Percentiles rank a stretch among this genome's conserved stretches.
Conservation (phyloP, 35 echinoderm and acorn worm species). For the Ptychodera flava region DNA sequence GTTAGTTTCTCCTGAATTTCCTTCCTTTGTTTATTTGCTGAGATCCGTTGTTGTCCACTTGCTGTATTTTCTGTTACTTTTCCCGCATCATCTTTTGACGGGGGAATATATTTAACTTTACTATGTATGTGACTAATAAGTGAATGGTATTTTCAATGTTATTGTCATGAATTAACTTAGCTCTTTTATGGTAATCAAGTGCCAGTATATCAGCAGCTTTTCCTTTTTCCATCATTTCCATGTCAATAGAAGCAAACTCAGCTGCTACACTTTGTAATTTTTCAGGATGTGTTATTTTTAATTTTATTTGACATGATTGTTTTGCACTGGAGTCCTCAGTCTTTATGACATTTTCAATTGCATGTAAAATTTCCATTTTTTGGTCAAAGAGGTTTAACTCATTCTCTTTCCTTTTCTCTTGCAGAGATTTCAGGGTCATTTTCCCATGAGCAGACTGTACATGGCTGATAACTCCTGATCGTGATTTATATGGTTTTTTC, state of each 20-base stretch:
- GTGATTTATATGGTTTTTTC: neutral
- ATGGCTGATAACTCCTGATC: neutral
- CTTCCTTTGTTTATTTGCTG: neutral
- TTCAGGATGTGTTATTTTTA: neutral
- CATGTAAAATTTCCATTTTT: neutral
- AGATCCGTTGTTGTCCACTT: neutral
- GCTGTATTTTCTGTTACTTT: neutral
- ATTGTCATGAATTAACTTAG: neutral
- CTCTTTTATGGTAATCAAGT: neutral
- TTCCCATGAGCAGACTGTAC: neutral
- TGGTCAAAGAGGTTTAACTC: neutral
- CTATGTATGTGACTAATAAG: neutral
- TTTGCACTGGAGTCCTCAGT: neutral
- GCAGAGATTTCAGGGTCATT: neutral
- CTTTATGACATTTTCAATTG: neutral
- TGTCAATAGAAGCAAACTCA: neutral
- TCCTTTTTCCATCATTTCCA: neutral
- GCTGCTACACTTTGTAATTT: neutral
- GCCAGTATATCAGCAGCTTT: neutral
- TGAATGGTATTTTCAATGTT: neutral
- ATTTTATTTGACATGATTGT: neutral
- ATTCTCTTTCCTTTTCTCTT: neutral
- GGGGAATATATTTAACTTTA: neutral
- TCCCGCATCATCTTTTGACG: neutral
- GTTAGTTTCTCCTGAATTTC: neutral